Percentiles rank a stretch among this genome's conserved stretches.
Conservation (phyloP, 2,888 invertebrate species). For the Parnassius smintheus region DNA sequence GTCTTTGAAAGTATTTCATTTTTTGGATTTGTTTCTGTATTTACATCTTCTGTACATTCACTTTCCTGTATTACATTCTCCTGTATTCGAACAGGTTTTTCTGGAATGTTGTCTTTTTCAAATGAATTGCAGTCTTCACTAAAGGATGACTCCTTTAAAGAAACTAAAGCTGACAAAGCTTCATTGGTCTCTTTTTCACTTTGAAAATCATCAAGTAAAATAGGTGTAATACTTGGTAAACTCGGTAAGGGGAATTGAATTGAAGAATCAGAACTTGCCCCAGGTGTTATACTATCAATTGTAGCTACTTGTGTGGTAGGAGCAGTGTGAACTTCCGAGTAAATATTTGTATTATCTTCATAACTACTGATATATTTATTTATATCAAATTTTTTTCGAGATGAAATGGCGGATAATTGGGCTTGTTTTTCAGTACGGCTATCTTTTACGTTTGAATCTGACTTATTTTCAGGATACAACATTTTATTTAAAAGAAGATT, state of each 20-base stretch:
- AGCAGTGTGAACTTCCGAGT: neutral
- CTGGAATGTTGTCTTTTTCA: neutral
- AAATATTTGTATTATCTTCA: too few species aligned
- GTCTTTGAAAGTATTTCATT: neutral
- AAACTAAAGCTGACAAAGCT: neutral
- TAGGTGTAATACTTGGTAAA: neutral
- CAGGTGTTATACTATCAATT: constrained; percentile 3
- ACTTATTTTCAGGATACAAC: neutral
- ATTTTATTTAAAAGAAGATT: constrained; percentile 29
- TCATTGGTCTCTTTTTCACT: neutral
- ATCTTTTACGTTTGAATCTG: too few species aligned
- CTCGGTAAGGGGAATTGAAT: neutral
- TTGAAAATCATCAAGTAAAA: neutral
- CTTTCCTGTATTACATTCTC: too few species aligned
- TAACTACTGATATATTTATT: too few species aligned
- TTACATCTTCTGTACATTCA: neutral
- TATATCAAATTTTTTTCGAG: too few species aligned
- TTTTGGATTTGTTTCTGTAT: neutral
- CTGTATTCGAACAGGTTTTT: neutral
- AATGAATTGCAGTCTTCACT: neutral
- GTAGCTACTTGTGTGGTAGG: neutral
- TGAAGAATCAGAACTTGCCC: neutral
- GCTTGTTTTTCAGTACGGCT: too few species aligned
- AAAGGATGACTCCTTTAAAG: neutral
- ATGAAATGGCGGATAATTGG: too few species aligned